Evolutionary conservation across 1,140 invertebrate species (phyloP).

Genomic region (Mesaphorura yosii): DNA sequence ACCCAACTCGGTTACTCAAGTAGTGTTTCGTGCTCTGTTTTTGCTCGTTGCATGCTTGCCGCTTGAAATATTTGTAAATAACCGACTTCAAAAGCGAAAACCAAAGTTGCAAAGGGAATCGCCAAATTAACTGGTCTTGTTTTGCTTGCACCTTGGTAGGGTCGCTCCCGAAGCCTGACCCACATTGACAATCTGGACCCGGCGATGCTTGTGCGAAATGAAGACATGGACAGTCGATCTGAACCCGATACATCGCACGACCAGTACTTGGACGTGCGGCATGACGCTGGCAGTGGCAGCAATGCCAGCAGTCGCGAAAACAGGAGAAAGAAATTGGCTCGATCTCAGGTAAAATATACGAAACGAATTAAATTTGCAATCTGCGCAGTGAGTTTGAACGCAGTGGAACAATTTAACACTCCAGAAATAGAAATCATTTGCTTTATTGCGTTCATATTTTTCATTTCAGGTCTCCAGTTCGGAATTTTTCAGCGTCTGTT

Average conservation of each 20-base stretch:
- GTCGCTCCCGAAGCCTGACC: slow-evolving; percentile 50
- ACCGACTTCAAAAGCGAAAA: no score
- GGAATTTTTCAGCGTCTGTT: slow-evolving; percentile 61
- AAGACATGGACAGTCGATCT: slow-evolving; percentile 37
- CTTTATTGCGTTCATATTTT: no score
- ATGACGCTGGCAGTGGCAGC: slow-evolving; percentile 27
- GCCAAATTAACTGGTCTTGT: no score
- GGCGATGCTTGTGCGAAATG: slow-evolving; percentile 42
- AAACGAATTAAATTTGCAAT: neutral
- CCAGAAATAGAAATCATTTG: no score
- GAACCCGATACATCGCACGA: slow-evolving; percentile 36
- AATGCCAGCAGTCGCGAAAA: slow-evolving; percentile 21
- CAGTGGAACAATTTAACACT: no score
- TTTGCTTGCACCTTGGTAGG: slow-evolving; percentile 34
- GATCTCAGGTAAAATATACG: slow-evolving; percentile 44
- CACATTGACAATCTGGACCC: slow-evolving; percentile 49
- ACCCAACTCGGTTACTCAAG: no score
- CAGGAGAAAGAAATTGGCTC: slow-evolving; percentile 44
- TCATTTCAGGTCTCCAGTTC: slow-evolving; percentile 59
- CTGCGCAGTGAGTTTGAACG: neutral
- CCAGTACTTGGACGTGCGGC: slow-evolving; percentile 30
- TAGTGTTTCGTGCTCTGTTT: no score
- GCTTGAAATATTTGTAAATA: no score
- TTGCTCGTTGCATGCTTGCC: no score
- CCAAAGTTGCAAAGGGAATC: no score